phyloP scores from a whole-genome alignment of 2,113 vertebrate species.

The Glareola pratincola region DNA sequence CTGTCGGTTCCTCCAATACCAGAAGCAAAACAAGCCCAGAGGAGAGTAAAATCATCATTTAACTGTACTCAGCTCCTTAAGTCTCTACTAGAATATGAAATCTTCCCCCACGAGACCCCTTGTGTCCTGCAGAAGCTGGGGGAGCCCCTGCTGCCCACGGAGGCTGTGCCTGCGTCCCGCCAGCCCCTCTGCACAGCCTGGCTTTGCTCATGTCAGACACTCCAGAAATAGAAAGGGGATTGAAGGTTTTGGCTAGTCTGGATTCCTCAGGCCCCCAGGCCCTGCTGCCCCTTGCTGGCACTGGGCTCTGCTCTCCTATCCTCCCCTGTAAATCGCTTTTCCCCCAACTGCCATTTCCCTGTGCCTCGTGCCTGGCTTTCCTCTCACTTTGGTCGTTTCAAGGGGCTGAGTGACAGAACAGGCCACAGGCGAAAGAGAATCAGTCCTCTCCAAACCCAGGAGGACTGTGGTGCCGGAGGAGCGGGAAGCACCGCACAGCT shows the following conservation, averaged over 20 bases:
- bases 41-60: neutral
- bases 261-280: neutral
- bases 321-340: neutral
- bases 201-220: neutral
- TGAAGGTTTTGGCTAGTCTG: neutral
- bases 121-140: neutral
- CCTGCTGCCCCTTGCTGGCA: neutral
- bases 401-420: fast-evolving
- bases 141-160: neutral
- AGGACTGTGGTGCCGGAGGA: neutral
- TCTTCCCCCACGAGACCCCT: neutral
- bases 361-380: neutral
- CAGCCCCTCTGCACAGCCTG: neutral
- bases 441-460: neutral
- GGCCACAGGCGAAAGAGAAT: neutral
- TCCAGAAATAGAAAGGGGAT: conserved; percentile 62
- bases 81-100: neutral
- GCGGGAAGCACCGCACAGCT: neutral
- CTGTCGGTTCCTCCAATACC: neutral
- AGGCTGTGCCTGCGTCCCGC: neutral
- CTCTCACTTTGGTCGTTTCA: neutral
- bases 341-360: neutral
- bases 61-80: neutral
- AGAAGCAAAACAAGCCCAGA: neutral
- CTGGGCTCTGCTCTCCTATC: neutral